phyloP scores from a whole-genome alignment of 2,888 invertebrate genomes.

The Protonemura montana region DNA sequence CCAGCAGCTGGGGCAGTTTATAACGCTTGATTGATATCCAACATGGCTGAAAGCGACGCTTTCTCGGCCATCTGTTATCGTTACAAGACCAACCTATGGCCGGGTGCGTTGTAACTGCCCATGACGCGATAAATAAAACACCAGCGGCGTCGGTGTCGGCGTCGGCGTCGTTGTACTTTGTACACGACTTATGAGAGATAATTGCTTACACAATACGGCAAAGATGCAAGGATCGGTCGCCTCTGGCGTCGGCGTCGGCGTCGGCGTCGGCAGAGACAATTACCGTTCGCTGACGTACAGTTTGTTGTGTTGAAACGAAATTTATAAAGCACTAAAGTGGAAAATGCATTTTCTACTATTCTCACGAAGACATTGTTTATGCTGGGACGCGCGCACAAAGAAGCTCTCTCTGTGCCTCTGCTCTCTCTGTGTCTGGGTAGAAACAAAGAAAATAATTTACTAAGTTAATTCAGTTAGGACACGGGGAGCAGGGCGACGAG shows the following conservation, averaged over 20 bases:
- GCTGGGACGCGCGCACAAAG: neutral
- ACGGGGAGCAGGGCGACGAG: neutral
- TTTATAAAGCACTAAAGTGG: constrained; percentile 24
- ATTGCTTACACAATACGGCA: constrained; percentile 26
- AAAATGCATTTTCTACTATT: constrained; percentile 20
- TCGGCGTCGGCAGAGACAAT: constrained; percentile 16
- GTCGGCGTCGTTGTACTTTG: neutral
- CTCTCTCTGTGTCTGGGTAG: neutral
- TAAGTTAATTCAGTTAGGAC: neutral
- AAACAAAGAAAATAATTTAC: constrained; percentile 15
- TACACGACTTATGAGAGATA: constrained; percentile 31
- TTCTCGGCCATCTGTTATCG: constrained; percentile 21
- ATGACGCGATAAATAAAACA: constrained; percentile 28
- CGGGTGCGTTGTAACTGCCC: neutral
- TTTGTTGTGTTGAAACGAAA: constrained; percentile 10
- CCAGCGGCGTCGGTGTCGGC: neutral
- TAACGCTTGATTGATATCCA: constrained; percentile 17
- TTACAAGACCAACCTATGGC: constrained; percentile 19
- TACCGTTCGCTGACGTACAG: constrained; percentile 8
- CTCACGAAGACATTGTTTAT: neutral
- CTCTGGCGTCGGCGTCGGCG: neutral
- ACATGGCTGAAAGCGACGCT: constrained; percentile 18
- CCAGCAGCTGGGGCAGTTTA: neutral
- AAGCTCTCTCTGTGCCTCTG: neutral
- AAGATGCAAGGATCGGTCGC: neutral